Evolutionary conservation across 1,140 invertebrate species (phyloP).

Genomic region (Scaptomyza pallida): DNA sequence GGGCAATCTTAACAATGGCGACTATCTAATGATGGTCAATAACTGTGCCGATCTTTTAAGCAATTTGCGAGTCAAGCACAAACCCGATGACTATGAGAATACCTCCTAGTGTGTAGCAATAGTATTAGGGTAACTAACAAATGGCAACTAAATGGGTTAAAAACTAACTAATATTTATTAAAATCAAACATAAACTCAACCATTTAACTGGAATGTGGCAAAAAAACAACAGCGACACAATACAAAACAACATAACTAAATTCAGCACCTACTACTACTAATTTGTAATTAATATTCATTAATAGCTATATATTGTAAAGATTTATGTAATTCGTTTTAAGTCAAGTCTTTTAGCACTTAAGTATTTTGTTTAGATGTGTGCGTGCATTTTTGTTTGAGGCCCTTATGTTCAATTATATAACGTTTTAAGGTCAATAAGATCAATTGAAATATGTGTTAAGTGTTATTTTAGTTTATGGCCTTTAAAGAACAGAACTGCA

Average conservation of each 20-base stretch:
- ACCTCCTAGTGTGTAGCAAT: conserved; percentile 83
- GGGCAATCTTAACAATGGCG: conserved; percentile 73
- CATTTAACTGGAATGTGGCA: conserved; percentile 23
- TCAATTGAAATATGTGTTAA: conserved; percentile 69
- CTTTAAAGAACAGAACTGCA: conserved; percentile 29
- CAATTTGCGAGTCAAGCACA: conserved; percentile 84
- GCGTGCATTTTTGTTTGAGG: conserved; percentile 60
- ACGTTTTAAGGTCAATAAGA: conserved; percentile 61
- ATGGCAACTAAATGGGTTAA: conserved; percentile 36
- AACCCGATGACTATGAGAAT: conserved; percentile 84
- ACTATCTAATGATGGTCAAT: conserved; percentile 84
- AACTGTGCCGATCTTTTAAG: conserved; percentile 84
- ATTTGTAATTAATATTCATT: conserved; percentile 68
- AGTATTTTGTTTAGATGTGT: conserved; percentile 52
- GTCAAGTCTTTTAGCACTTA: conserved; percentile 42
- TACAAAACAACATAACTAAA: conserved; percentile 34
- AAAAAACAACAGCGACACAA: conserved; percentile 21
- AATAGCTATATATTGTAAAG: conserved; percentile 62
- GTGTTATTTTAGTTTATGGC: conserved; percentile 78
- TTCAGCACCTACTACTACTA: conserved; percentile 48
- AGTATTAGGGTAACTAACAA: conserved; percentile 61
- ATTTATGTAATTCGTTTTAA: conserved; percentile 35
- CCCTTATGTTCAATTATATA: conserved; percentile 62
- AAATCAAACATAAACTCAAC: conserved; percentile 32
- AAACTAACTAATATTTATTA: conserved; percentile 74